Conservation (phyloP, 2,113 vertebrate species). For the Electrona antarctica region DNA sequence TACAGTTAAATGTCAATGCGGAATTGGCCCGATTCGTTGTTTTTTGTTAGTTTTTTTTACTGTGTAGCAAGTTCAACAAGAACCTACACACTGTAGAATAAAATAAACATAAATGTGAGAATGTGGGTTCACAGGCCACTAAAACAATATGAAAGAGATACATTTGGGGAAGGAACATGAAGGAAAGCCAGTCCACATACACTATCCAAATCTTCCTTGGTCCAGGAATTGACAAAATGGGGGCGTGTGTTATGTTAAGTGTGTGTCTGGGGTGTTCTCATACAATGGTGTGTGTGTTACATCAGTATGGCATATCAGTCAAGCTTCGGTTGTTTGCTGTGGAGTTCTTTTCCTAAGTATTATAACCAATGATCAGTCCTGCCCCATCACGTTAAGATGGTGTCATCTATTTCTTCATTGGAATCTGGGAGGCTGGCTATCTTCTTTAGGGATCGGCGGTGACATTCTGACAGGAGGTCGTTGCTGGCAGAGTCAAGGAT, state of each 20-base stretch:
- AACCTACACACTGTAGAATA: conserved; percentile 39
- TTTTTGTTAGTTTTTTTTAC: conserved; percentile 1
- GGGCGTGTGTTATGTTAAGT: conserved; percentile 33
- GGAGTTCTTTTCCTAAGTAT: conserved; percentile 26
- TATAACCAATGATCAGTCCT: conserved; percentile 25
- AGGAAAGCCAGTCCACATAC: conserved; percentile 22
- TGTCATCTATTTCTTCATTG: conserved; percentile 94
- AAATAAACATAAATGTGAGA: conserved; percentile 47
- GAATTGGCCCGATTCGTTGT: conserved; percentile 53
- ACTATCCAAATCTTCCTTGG: conserved; percentile 31
- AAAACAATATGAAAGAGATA: conserved; percentile 49
- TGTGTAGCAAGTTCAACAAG: conserved; percentile 14
- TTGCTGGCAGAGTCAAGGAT: conserved; percentile 93
- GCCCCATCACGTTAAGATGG: conserved; percentile 90
- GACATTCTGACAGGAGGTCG: conserved; percentile 90
- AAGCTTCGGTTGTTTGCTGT: conserved; percentile 26
- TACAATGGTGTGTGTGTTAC: conserved; percentile 17
- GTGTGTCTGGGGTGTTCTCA: conserved; percentile 53
- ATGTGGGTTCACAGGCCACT: conserved; percentile 37
- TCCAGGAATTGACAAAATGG: conserved; percentile 38
- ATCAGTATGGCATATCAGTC: conserved; percentile 24
- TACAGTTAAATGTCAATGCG: conserved; percentile 54
- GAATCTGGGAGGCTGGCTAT: conserved; percentile 89
- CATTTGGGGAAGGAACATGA: conserved; percentile 3
- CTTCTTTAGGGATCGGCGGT: conserved; percentile 93